phyloP scores from a whole-genome alignment of 2,113 vertebrate genomes.

The Paedocypris sp. region DNA sequence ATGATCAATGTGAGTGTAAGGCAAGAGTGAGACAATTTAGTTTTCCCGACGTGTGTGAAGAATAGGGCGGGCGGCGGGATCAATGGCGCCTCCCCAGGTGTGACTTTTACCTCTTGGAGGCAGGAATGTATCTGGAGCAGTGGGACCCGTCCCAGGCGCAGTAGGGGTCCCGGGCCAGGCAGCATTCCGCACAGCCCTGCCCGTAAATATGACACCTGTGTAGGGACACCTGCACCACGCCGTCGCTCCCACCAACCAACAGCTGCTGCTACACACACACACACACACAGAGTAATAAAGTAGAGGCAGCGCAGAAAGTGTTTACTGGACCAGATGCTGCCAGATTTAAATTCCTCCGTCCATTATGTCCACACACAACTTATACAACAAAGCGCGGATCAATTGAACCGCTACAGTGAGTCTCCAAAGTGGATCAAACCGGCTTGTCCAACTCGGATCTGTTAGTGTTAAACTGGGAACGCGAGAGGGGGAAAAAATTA shows the following conservation, averaged over 20 bases:
- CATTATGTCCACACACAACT: background rate
- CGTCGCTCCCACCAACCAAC: slow-evolving; percentile 80
- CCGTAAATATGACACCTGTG: slow-evolving; percentile 92
- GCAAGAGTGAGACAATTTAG: too few relatives aligned
- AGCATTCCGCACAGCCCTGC: slow-evolving; percentile 92
- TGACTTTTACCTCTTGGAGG: slow-evolving; percentile 78
- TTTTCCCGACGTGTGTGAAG: too few relatives aligned
- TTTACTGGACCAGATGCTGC: slow-evolving; percentile 18
- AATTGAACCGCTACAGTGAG: too few relatives aligned
- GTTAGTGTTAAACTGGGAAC: too few relatives aligned
- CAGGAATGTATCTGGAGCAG: slow-evolving; percentile 83
- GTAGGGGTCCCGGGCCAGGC: slow-evolving; percentile 93
- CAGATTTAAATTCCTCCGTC: too few relatives aligned
- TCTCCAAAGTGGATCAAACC: too few relatives aligned
- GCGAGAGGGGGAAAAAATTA: slow-evolving; percentile 2
- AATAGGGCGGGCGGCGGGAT: too few relatives aligned
- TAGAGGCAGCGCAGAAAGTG: slow-evolving; percentile 16
- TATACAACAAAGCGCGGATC: too few relatives aligned
- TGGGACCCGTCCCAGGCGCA: slow-evolving; percentile 94
- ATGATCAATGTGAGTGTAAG: too few relatives aligned
- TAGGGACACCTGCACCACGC: slow-evolving; percentile 83
- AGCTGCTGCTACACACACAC: slow-evolving; percentile 77
- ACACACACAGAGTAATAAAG: slow-evolving; percentile 15
- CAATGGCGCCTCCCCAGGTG: background rate
- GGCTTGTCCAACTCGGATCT: too few relatives aligned